Conservation (phyloP, 2,113 vertebrate species). For the Amazona vittata region DNA sequence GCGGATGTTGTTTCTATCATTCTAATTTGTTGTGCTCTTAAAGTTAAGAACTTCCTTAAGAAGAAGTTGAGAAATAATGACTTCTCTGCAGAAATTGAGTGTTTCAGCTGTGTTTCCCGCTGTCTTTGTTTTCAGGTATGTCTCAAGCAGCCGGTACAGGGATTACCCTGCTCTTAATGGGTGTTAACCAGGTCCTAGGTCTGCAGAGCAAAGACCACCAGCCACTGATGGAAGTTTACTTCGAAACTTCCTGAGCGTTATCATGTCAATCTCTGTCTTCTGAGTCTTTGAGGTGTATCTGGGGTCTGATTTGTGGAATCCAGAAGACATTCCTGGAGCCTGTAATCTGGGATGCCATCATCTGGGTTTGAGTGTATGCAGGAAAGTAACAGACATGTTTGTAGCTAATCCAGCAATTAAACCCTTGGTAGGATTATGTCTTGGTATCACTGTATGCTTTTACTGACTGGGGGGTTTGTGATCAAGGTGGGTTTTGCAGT, state of each 20-base stretch:
- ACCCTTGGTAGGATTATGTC: neutral
- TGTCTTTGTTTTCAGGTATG: neutral
- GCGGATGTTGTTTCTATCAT: neutral
- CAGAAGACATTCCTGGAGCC: neutral
- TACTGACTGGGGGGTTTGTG: neutral
- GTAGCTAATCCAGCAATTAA: neutral
- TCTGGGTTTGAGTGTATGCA: neutral
- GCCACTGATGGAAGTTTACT: neutral
- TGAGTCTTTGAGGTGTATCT: neutral
- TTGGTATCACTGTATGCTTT: accelerated
- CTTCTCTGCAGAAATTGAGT: neutral
- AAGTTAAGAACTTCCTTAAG: neutral
- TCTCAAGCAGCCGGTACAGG: neutral
- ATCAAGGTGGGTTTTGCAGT: neutral
- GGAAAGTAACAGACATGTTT: neutral
- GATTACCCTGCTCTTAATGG: neutral
- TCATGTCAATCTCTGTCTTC: neutral
- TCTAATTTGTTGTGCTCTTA: neutral
- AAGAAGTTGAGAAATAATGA: neutral
- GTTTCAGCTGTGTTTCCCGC: neutral
- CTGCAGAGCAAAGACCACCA: neutral
- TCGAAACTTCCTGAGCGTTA: neutral
- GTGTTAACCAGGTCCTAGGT: neutral
- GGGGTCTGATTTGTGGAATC: neutral
- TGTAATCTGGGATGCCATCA: neutral